These are phyloP conservation scores for Emmelina monodactyla DNA, from an alignment of 2,888 invertebrate species.

Conservation along the genomic window DNA sequence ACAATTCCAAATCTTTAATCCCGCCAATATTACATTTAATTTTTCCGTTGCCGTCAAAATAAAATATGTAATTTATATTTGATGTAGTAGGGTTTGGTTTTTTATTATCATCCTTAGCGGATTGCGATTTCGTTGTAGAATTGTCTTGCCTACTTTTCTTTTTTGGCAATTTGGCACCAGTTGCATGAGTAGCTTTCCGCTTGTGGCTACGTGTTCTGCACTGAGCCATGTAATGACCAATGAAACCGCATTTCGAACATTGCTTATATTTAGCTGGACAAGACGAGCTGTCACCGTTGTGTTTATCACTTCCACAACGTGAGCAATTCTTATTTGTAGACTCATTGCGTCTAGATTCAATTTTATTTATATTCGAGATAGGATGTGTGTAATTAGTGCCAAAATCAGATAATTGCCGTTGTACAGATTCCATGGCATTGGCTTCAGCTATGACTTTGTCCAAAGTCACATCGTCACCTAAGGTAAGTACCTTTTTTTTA, in stretches of 20 bases:
- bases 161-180: too few relatives aligned
- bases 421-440: constrained; percentile 16
- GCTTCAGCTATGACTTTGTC: constrained; percentile 16
- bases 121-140: too few relatives aligned
- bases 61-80: constrained; percentile 16
- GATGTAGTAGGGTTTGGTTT: too few relatives aligned
- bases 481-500: constrained; percentile 14
- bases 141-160: too few relatives aligned
- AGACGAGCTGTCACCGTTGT: too few relatives aligned
- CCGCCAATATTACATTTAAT: constrained; percentile 13
- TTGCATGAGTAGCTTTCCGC: constrained; percentile 4
- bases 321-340: too few relatives aligned
- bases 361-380: too few relatives aligned
- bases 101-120: too few relatives aligned
- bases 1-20: constrained; percentile 10
- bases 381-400: too few relatives aligned
- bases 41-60: constrained; percentile 12
- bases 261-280: too few relatives aligned
- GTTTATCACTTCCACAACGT: too few relatives aligned
- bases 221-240: constrained; percentile 10
- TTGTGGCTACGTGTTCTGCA: constrained; percentile 10
- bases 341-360: too few relatives aligned
- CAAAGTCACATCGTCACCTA: constrained; percentile 13
- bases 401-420: constrained; percentile 11
- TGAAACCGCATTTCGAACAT: constrained; percentile 11